Conservation (phyloP, 2,888 invertebrate genomes). For the Idaea biselata region DNA sequence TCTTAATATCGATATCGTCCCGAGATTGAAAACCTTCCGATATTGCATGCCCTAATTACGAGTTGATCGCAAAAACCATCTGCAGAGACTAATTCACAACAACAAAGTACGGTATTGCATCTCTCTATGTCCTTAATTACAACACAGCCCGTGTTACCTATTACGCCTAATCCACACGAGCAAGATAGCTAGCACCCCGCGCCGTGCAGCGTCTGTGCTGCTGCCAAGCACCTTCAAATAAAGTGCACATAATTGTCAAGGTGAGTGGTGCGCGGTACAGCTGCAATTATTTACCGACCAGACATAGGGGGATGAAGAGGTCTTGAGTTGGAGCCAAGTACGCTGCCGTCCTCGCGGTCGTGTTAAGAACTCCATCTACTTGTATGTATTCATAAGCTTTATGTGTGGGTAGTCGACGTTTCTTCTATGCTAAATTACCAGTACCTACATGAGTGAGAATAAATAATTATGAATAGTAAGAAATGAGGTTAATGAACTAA, state of each 20-base stretch:
- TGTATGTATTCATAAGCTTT: conserved; percentile 52
- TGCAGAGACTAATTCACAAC: conserved; percentile 3
- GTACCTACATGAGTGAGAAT: conserved; percentile 12
- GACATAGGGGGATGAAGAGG: conserved; percentile 72
- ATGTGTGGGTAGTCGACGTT: conserved; percentile 25
- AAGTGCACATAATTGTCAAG: conserved; percentile 73
- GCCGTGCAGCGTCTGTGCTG: not conserved
- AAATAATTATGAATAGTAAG: conserved; percentile 13
- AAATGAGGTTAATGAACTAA: conserved; percentile 6
- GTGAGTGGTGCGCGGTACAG: conserved; percentile 60
- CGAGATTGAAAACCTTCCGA: too few species aligned
- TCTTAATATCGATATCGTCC: too few species aligned
- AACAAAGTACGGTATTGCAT: conserved; percentile 4
- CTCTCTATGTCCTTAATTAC: not conserved
- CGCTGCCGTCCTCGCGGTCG: conserved; percentile 46
- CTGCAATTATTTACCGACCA: conserved; percentile 73
- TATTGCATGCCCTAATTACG: too few species aligned
- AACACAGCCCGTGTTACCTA: conserved; percentile 1
- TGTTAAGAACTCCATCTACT: conserved; percentile 53
- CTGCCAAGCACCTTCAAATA: conserved; percentile 53
- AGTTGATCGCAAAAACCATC: not conserved
- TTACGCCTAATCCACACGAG: conserved; percentile 10
- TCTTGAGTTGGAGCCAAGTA: conserved; percentile 64
- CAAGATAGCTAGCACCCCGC: conserved; percentile 33
- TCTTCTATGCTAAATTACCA: conserved; percentile 5